These are phyloP conservation scores for Microcebus tavaratra DNA, from an alignment of 2,113 vertebrate genomes.

Conservation along the genomic window DNA sequence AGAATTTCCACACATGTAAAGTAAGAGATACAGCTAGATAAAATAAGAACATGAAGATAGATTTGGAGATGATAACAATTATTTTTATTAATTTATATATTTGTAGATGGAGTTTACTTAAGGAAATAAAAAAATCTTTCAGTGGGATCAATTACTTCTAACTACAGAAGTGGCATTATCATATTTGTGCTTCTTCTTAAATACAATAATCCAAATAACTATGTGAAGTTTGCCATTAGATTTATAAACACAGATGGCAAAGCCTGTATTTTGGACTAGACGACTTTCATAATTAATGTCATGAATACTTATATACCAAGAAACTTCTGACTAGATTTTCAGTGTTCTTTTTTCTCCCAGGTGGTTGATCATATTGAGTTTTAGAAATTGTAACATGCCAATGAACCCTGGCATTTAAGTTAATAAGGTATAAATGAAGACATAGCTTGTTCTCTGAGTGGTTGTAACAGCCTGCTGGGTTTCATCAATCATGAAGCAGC, in stretches of 20 bases:
- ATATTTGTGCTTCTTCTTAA: not conserved
- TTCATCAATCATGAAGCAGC: slow-evolving; percentile 59
- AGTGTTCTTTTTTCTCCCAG: not conserved
- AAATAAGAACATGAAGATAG: not conserved
- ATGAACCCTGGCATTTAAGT: slow-evolving; percentile 55
- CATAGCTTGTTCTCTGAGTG: slow-evolving; percentile 42
- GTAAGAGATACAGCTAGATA: not conserved
- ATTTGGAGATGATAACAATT: not conserved
- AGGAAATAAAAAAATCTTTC: not conserved
- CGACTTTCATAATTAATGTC: not conserved
- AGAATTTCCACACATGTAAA: not conserved
- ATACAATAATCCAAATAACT: not conserved
- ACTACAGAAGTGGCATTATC: not conserved
- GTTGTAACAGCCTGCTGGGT: slow-evolving; percentile 52
- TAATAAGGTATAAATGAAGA: slow-evolving; percentile 68
- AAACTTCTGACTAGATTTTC: not conserved
- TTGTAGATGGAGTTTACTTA: not conserved
- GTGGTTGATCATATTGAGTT: not conserved
- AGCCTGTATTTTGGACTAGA: not conserved
- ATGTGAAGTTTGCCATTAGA: not conserved
- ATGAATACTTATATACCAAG: not conserved
- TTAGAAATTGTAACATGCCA: not conserved
- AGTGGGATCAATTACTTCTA: not conserved
- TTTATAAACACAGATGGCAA: not conserved
- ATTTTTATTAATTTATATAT: not conserved